Conservation (phyloP, 2,888 invertebrate species). For the Choristoneura rosaceana region DNA sequence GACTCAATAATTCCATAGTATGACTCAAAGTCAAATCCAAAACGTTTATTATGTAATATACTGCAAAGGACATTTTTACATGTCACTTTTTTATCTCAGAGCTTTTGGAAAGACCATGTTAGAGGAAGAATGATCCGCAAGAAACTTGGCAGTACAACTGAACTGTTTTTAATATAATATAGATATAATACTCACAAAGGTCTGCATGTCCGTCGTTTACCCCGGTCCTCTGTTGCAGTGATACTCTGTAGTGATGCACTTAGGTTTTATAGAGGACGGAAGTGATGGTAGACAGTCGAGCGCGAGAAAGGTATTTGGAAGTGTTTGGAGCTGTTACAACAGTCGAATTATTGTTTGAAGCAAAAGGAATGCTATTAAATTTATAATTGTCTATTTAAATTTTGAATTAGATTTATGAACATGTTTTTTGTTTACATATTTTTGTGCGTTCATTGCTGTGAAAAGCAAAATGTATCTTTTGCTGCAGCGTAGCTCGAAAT, state of each 20-base stretch:
- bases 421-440: too few species aligned
- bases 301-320: conserved; percentile 71
- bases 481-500: too few species aligned
- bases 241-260: conserved; percentile 68
- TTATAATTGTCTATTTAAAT: not conserved
- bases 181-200: conserved; percentile 69
- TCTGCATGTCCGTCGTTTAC: conserved; percentile 75
- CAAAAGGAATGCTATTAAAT: not conserved
- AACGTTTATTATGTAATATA: too few species aligned
- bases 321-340: conserved; percentile 55
- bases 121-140: too few species aligned
- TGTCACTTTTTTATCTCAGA: too few species aligned
- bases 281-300: conserved; percentile 71
- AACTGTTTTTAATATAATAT: not conserved
- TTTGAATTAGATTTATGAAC: not conserved
- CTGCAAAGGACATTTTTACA: too few species aligned
- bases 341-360: not conserved
- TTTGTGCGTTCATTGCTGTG: too few species aligned
- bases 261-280: conserved; percentile 80
- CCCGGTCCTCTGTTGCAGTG: conserved; percentile 62
- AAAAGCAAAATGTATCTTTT: too few species aligned
- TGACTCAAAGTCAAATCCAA: too few species aligned
- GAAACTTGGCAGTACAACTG: too few species aligned
- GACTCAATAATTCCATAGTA: too few species aligned
- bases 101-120: too few species aligned